Evolutionary conservation across 1,140 invertebrate species (phyloP).

Genomic region (Zaprionus nigranus): DNA sequence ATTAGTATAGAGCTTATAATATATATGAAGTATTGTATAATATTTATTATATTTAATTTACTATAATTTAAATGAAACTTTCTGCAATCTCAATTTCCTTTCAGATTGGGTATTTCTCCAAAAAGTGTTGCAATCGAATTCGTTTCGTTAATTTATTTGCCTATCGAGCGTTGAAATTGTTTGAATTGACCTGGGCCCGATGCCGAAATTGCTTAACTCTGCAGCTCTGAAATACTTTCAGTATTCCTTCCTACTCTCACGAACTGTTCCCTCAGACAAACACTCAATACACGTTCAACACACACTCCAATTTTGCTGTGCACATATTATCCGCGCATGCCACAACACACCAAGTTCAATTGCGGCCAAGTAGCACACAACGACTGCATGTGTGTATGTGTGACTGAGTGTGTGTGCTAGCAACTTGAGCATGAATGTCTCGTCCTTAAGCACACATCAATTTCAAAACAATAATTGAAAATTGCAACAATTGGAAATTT

Average conservation of each 20-base stretch:
- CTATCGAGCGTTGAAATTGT: slow-evolving; percentile 15
- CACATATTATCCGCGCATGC: slow-evolving; percentile 51
- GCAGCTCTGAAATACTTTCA: background rate
- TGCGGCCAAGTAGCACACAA: slow-evolving; percentile 27
- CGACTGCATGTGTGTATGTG: slow-evolving; percentile 19
- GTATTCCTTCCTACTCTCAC: background rate
- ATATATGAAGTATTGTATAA: background rate
- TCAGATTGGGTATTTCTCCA: background rate
- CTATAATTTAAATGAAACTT: background rate
- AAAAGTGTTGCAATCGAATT: slow-evolving; percentile 9
- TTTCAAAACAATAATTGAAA: slow-evolving; percentile 70
- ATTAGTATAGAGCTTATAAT: no score
- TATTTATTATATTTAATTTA: background rate
- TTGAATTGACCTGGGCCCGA: slow-evolving; percentile 25
- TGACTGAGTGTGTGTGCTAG: slow-evolving; percentile 24
- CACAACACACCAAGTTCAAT: slow-evolving; percentile 34
- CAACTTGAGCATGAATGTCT: slow-evolving; percentile 63
- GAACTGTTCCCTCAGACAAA: background rate
- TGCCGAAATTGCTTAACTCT: background rate
- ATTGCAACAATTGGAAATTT: slow-evolving; percentile 64
- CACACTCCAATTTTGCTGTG: slow-evolving; percentile 54
- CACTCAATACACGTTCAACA: slow-evolving; percentile 59
- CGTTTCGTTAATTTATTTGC: slow-evolving; percentile 26
- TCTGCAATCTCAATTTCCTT: background rate
- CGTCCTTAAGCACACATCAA: slow-evolving; percentile 66